These are phyloP conservation scores for Arrhamphus sclerolepis DNA, from an alignment of 2,797 vertebrate species.

Conservation along the genomic window DNA sequence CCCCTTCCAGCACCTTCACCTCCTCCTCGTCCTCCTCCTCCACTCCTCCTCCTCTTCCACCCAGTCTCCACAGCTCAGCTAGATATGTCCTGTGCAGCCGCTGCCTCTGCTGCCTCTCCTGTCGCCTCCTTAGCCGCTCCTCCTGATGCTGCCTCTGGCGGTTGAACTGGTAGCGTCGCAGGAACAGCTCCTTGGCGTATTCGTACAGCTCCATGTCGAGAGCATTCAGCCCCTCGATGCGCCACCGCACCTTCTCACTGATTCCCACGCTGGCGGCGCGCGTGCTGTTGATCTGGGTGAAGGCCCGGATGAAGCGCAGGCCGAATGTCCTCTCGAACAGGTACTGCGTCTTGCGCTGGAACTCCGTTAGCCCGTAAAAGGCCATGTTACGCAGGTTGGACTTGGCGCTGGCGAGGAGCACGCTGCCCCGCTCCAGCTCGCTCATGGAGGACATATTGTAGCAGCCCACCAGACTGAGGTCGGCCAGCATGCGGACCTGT, in stretches of 20 bases:
- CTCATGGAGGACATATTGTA: slow-evolving; percentile 89
- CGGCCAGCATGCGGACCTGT: slow-evolving; percentile 96
- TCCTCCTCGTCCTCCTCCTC: slow-evolving; percentile 72
- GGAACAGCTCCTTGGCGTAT: slow-evolving; percentile 92
- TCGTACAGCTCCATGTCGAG: slow-evolving; percentile 94
- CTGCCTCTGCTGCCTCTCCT: slow-evolving; percentile 82
- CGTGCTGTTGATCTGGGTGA: slow-evolving; percentile 94
- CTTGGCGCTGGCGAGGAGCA: slow-evolving; percentile 92
- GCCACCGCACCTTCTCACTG: slow-evolving; percentile 82
- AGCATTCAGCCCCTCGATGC: slow-evolving; percentile 91
- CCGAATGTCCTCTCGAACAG: slow-evolving; percentile 96
- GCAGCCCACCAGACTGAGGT: slow-evolving; percentile 87
- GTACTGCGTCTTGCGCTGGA: slow-evolving; percentile 96
- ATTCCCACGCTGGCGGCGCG: slow-evolving; percentile 93
- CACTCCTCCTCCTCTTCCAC: slow-evolving; percentile 54
- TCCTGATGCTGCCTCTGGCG: slow-evolving; percentile 87
- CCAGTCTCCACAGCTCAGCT: slow-evolving; percentile 71
- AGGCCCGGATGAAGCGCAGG: slow-evolving; percentile 93
- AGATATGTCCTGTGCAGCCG: slow-evolving; percentile 81
- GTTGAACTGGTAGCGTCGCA: slow-evolving; percentile 89
- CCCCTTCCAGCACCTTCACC: slow-evolving; percentile 47
- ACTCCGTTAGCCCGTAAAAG: slow-evolving; percentile 95
- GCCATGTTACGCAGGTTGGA: slow-evolving; percentile 95
- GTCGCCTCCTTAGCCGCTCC: slow-evolving; percentile 83
- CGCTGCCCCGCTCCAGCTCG: slow-evolving; percentile 85